Evolutionary conservation across 2,797 vertebrate genomes (phyloP).

Genomic region (Telmatherina bonti): DNA sequence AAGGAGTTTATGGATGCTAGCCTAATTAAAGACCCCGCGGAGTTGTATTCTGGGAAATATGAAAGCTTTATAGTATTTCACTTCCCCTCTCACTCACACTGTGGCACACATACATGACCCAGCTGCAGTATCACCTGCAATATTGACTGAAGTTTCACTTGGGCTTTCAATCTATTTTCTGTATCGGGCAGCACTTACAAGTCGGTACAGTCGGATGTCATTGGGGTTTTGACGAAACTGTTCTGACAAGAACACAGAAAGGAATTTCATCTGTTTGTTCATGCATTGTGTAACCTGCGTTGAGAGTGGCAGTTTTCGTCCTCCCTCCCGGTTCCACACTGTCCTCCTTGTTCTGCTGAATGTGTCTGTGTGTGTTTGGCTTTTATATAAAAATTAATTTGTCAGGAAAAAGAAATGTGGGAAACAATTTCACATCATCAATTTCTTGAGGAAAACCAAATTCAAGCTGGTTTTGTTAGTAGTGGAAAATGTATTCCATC

Average conservation of each 20-base stretch:
- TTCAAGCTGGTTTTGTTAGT: constrained; percentile 1
- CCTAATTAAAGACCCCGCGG: background rate
- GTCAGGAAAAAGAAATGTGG: background rate
- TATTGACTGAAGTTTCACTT: background rate
- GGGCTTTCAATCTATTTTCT: background rate
- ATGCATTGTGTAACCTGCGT: constrained; percentile 19
- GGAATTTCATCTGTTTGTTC: constrained; percentile 6
- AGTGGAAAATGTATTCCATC: no score
- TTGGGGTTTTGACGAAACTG: background rate
- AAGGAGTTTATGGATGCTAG: background rate
- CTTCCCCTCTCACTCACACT: background rate
- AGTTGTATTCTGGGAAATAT: background rate
- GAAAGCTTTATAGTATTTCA: background rate
- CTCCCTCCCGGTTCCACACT: constrained; percentile 1
- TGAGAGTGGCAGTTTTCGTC: constrained; percentile 14
- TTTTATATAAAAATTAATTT: constrained; percentile 37
- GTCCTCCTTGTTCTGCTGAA: constrained; percentile 7
- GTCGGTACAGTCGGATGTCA: background rate
- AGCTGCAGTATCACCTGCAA: background rate
- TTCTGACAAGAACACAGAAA: constrained; percentile 3
- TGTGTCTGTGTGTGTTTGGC: background rate
- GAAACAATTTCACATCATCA: constrained; percentile 18
- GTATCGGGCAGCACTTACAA: background rate
- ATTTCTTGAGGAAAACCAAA: constrained; percentile 27
- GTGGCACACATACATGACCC: background rate